A percentile compares a stretch with the other conserved stretches of the same genome.
Evolutionary conservation across 2,888 invertebrate species (phyloP).

Genomic region (Salpingus planirostris): DNA sequence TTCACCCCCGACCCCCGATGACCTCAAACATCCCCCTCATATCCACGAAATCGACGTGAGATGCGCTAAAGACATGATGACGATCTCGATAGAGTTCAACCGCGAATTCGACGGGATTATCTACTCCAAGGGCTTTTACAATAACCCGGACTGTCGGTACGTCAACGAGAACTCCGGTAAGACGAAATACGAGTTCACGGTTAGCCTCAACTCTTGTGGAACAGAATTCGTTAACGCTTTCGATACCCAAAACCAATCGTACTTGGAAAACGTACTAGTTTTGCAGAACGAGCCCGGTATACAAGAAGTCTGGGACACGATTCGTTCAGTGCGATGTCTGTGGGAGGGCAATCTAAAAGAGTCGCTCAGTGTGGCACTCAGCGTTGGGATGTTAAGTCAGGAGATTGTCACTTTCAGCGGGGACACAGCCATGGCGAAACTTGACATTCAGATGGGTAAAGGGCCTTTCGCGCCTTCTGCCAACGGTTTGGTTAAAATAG

Average conservation of each 20-base stretch:
- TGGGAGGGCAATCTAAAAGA: constrained; percentile 77
- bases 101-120: constrained; percentile 68
- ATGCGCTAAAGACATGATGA: constrained; percentile 77
- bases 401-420: constrained; percentile 77
- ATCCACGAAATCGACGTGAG: constrained; percentile 67
- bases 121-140: constrained; percentile 67
- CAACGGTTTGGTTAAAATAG: constrained; percentile 70
- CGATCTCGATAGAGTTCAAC: constrained; percentile 70
- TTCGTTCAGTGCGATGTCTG: constrained; percentile 65
- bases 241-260: constrained; percentile 66
- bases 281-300: constrained; percentile 71
- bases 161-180: constrained; percentile 62
- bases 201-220: constrained; percentile 66
- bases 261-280: constrained; percentile 69
- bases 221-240: constrained; percentile 73
- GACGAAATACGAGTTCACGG: constrained; percentile 63
- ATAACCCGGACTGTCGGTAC: constrained; percentile 61
- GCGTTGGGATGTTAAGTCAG: constrained; percentile 71
- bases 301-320: constrained; percentile 69
- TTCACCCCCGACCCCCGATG: constrained; percentile 43
- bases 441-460: constrained; percentile 68
- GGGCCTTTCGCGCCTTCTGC: constrained; percentile 71
- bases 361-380: constrained; percentile 62
- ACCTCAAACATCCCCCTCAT: constrained; percentile 63
- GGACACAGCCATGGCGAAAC: constrained; percentile 70